phyloP scores from a whole-genome alignment of 2,113 vertebrate genomes.

The Aptenodytes forsteri region DNA sequence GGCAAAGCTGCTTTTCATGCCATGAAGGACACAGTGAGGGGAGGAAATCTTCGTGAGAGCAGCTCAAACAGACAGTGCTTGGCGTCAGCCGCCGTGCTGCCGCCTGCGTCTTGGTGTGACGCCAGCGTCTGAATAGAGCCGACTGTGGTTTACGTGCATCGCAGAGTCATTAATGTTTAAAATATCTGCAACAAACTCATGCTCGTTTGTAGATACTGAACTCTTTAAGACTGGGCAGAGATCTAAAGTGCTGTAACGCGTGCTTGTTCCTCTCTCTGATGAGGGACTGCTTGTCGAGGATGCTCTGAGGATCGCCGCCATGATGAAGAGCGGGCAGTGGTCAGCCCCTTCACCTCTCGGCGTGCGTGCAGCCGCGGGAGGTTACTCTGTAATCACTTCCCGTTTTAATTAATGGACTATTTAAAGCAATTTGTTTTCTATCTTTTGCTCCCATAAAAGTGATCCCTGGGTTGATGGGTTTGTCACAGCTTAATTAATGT shows the following conservation, averaged over 20 bases:
- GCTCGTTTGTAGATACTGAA: background rate
- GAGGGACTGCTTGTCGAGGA: background rate
- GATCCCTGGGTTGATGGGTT: background rate
- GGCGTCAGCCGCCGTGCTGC: rapidly evolving
- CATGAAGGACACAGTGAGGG: background rate
- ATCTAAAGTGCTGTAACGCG: rapidly evolving
- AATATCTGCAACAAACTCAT: background rate
- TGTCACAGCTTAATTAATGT: background rate
- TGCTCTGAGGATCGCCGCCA: rapidly evolving
- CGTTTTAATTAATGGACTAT: background rate
- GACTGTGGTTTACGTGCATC: rapidly evolving
- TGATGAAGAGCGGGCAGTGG: background rate
- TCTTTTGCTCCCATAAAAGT: background rate
- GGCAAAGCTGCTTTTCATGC: background rate
- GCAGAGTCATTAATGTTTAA: background rate
- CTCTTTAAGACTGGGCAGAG: background rate
- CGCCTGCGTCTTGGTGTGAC: rapidly evolving
- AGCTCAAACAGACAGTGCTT: background rate
- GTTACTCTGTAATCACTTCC: background rate
- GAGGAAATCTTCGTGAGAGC: background rate
- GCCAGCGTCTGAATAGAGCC: rapidly evolving
- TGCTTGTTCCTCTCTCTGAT: background rate
- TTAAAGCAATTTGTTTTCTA: background rate
- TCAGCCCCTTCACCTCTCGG: rapidly evolving
- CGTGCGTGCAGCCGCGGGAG: rapidly evolving